Evolutionary conservation across 2,797 vertebrate genomes (phyloP).

Genomic region (Neomorphus geoffroyi): DNA sequence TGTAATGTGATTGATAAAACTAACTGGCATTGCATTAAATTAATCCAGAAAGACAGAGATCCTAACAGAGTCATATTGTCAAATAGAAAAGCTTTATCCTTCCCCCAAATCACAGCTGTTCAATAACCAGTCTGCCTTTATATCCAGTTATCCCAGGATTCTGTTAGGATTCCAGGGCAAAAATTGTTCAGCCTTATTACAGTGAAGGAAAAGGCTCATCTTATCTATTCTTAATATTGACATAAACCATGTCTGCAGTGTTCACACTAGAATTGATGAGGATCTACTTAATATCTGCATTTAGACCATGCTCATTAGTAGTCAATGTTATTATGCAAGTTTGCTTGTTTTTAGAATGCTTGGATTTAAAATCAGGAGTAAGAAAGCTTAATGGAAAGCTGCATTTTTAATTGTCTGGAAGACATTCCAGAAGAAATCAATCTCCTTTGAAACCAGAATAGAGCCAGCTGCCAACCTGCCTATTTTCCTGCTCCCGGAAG

Average conservation of each 20-base stretch:
- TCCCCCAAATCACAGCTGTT: background rate
- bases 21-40: background rate
- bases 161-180: background rate
- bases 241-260: background rate
- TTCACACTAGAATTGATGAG: background rate
- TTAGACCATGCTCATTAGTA: background rate
- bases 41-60: background rate
- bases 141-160: background rate
- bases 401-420: background rate
- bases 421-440: background rate
- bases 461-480: background rate
- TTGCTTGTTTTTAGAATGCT: background rate
- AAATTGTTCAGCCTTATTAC: background rate
- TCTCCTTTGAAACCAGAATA: conserved; percentile 17
- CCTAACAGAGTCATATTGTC: background rate
- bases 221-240: background rate
- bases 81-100: background rate
- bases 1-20: background rate
- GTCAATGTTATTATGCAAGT: background rate
- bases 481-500: background rate
- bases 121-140: background rate
- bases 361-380: background rate
- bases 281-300: background rate
- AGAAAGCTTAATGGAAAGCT: background rate
- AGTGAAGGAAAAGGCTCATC: background rate